Conservation (phyloP, 2,888 invertebrate genomes). For the Ommatoiulus sabulosus region DNA sequence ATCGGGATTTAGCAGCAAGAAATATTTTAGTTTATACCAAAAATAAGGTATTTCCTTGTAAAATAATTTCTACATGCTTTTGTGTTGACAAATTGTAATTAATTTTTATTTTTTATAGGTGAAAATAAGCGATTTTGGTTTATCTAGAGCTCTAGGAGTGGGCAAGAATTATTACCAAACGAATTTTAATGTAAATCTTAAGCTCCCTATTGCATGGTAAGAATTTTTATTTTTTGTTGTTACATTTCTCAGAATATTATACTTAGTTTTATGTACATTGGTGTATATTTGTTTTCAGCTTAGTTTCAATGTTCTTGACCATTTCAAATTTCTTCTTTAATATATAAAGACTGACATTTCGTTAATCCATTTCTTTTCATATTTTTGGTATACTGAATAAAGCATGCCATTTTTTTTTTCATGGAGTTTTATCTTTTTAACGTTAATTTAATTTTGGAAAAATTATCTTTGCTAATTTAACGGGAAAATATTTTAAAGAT, state of each 20-base stretch:
- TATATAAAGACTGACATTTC: too few relatives aligned
- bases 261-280: too few relatives aligned
- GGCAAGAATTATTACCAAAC: constrained; percentile 99
- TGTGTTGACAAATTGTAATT: constrained; percentile 47
- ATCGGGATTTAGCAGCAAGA: constrained; percentile 96
- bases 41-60: constrained; percentile 75
- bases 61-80: neutral
- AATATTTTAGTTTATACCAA: constrained; percentile 98
- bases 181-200: constrained; percentile 96
- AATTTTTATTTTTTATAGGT: constrained; percentile 69
- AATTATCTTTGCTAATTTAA: too few relatives aligned
- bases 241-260: neutral
- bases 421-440: too few relatives aligned
- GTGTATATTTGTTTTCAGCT: too few relatives aligned
- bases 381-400: too few relatives aligned
- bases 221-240: constrained; percentile 62
- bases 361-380: too few relatives aligned
- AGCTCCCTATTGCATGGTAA: constrained; percentile 97
- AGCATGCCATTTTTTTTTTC: too few relatives aligned
- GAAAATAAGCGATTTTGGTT: constrained; percentile 98
- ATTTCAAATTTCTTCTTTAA: too few relatives aligned
- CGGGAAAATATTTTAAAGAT: too few relatives aligned
- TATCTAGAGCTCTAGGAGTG: constrained; percentile 94
- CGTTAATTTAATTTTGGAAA: too few relatives aligned
- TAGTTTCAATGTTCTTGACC: too few relatives aligned